These are phyloP conservation scores for Cerceris ruficornis DNA, from an alignment of 2,888 invertebrate species.

Conservation along the genomic window DNA sequence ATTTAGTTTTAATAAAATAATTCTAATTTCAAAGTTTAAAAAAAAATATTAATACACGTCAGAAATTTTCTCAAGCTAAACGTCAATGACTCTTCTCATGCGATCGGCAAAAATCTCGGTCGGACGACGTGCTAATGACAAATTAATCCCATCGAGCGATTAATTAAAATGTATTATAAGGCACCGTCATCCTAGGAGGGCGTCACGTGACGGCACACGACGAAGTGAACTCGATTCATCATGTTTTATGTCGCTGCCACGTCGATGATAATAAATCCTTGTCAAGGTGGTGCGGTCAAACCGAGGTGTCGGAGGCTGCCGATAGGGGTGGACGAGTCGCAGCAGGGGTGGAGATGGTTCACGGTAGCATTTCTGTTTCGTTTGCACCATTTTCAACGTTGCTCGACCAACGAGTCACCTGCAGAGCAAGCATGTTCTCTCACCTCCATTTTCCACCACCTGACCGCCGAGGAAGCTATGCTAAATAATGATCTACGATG, in stretches of 20 bases:
- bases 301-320: slow-evolving; percentile 23
- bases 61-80: not conserved
- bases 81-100: not conserved
- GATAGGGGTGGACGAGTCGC: slow-evolving; percentile 3
- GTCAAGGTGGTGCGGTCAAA: slow-evolving; percentile 61
- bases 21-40: no score
- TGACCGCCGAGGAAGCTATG: slow-evolving; percentile 60
- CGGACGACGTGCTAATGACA: slow-evolving; percentile 58
- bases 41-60: no score
- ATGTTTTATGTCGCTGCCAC: slow-evolving; percentile 72
- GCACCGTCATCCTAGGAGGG: slow-evolving; percentile 31
- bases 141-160: slow-evolving; percentile 74
- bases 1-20: no score
- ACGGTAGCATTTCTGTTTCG: slow-evolving; percentile 53
- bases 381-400: slow-evolving; percentile 53
- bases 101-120: slow-evolving; percentile 26
- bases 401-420: slow-evolving; percentile 18
- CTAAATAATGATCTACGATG: slow-evolving; percentile 77
- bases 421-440: slow-evolving; percentile 39
- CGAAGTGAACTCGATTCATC: slow-evolving; percentile 73
- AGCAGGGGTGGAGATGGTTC: slow-evolving; percentile 18
- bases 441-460: slow-evolving; percentile 62
- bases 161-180: slow-evolving; percentile 75
- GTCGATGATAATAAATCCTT: slow-evolving; percentile 78
- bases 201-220: slow-evolving; percentile 47